Base-by-base conservation (phyloP, 2,797 vertebrate species). In the Rhinatrema bivittatum region DNA sequence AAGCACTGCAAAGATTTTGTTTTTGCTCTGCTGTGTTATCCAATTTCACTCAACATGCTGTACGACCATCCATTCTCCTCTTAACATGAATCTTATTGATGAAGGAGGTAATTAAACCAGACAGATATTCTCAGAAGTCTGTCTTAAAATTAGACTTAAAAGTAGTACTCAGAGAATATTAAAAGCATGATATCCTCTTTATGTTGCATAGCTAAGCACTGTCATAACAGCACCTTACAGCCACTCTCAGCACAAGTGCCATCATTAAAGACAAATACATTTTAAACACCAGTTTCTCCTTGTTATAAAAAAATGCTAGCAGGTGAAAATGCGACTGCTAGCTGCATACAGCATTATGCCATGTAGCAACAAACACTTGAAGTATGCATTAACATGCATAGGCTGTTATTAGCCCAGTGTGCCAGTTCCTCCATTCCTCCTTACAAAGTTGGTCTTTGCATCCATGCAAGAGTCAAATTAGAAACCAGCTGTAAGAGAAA, bases 51-150 rank as follows among this genome's bases (percentile, higher is more conserved):
- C 17, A 26, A 30, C 36, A 21, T 31, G 18, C 23, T 20, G 19
- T 49, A 49, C 42, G 39, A 46, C 50, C 50, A 50, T 37, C 58
- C 53, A 46, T 64, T 62, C 68, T 36, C 3, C 37, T 53, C 60
- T 70, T 69, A 78, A 64, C 56, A 67, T 60, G 53, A 46, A 38
- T 78, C 54, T 63, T 60, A 68, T 18, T 69, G 70, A 79, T 59
- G 61, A 63, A 75, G 53, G 48, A 78, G 71, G 62, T 68, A 65
- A 71, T 78, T 72, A 78, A 79, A 81, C 39, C 37, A 72, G 71
- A 76, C 57, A 55, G 54, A 76, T 70, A 71, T 32, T 57, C 23
- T 3, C 9, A 54, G 56, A 62, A 32, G 57, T 76, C 75, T 72
- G 66, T 68, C 74, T 76, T 70, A 53, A 71, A 79, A 66, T 50